phyloP scores from a whole-genome alignment of 2,797 vertebrate species.

The Sebastes nivosus region DNA sequence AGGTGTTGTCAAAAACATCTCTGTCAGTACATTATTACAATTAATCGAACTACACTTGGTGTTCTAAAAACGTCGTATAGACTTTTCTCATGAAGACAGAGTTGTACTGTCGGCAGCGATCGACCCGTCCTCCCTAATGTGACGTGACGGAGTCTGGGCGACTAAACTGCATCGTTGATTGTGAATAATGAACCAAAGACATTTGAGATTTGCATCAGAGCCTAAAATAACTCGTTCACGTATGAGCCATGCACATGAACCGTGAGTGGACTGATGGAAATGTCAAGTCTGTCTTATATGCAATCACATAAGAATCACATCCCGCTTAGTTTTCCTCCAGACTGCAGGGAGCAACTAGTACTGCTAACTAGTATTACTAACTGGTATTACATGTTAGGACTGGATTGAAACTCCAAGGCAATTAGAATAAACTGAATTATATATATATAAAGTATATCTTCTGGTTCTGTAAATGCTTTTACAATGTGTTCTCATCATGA shows the following conservation, averaged over 20 bases:
- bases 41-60: neutral
- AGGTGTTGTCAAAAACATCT: neutral
- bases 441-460: neutral
- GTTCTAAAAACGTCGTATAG: neutral
- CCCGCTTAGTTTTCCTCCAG: neutral
- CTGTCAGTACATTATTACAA: neutral
- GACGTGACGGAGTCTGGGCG: neutral
- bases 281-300: conserved; percentile 13
- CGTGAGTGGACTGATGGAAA: neutral
- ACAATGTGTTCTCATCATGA: neutral
- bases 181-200: conserved; percentile 33
- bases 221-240: neutral
- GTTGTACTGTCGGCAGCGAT: neutral
- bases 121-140: neutral
- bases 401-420: neutral
- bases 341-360: neutral
- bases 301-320: neutral
- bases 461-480: neutral
- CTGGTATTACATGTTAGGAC: neutral
- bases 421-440: neutral
- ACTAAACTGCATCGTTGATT: neutral
- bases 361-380: neutral
- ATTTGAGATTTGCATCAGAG: neutral
- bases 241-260: neutral
- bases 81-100: neutral